A percentile compares a stretch with the other conserved stretches of the same genome.
These are phyloP conservation scores for Diplogasteroides magnus DNA, from an alignment of 1,140 invertebrate species.

Conservation along the genomic window DNA sequence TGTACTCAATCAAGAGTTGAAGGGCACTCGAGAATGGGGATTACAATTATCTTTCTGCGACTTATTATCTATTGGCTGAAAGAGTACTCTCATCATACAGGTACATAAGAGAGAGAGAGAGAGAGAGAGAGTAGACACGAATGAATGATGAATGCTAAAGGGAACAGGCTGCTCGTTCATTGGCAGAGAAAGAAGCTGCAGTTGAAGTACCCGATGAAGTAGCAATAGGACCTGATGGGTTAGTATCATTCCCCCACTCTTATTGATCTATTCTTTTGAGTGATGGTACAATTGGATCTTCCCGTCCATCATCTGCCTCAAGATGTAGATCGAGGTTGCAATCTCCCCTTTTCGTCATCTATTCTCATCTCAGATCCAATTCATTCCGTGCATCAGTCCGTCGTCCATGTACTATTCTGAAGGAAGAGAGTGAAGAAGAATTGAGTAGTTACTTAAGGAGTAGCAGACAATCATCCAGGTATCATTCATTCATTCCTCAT, in stretches of 20 bases:
- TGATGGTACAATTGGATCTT: too few species aligned
- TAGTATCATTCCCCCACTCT: too few species aligned
- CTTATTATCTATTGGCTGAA: constrained; percentile 93
- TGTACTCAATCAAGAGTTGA: constrained; percentile 15
- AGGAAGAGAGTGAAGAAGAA: constrained; percentile 54
- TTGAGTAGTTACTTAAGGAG: constrained; percentile 47
- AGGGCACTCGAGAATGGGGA: constrained; percentile 88
- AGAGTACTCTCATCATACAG: constrained; percentile 62
- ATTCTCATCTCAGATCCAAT: background rate
- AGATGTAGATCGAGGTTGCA: background rate
- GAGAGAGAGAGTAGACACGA: too few species aligned
- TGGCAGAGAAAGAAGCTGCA: background rate
- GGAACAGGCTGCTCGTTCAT: background rate
- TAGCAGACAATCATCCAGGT: constrained; percentile 54
- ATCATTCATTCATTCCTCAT: background rate
- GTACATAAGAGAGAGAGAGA: too few species aligned
- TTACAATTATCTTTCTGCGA: constrained; percentile 96
- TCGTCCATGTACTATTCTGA: constrained; percentile 51
- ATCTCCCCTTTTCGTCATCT: background rate
- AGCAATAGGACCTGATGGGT: too few species aligned
- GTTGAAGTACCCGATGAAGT: background rate
- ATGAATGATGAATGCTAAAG: background rate
- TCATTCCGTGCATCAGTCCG: background rate
- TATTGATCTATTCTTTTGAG: too few species aligned
- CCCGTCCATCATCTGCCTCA: background rate